Conservation (phyloP, 2,797 vertebrate genomes). For the Sebastes nivosus region DNA sequence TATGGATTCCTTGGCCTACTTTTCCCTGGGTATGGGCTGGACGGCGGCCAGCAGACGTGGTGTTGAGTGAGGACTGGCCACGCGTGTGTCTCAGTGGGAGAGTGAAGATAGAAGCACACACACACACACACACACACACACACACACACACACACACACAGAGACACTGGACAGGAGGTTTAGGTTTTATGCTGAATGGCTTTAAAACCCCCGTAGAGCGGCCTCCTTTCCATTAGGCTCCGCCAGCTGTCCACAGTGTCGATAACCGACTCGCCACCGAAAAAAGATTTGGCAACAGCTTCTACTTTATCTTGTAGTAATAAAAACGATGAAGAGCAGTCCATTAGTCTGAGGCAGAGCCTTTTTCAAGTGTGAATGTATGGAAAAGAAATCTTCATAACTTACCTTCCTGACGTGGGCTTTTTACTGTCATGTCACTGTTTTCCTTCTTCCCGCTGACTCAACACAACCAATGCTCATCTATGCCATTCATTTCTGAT, state of each 20-base stretch:
- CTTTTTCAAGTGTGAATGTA: conserved; percentile 22
- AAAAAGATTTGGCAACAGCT: conserved; percentile 38
- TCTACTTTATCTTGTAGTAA: conserved; percentile 23
- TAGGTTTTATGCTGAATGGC: conserved; percentile 54
- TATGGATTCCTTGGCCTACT: conserved; percentile 53
- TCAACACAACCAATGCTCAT: not conserved
- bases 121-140: conserved; percentile 3
- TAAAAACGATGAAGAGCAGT: conserved; percentile 34
- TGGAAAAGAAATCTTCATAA: conserved; percentile 5
- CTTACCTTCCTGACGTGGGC: not conserved
- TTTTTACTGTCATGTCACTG: not conserved
- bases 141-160: not conserved
- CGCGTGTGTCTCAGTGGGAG: conserved; percentile 61
- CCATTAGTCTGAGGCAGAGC: not conserved
- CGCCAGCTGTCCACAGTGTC: conserved; percentile 61
- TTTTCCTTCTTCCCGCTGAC: not conserved
- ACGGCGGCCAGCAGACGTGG: conserved; percentile 55
- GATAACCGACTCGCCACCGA: conserved; percentile 33
- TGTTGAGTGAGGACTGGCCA: conserved; percentile 70
- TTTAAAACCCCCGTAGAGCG: conserved; percentile 54
- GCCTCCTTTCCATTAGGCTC: conserved; percentile 51
- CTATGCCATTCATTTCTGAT: not conserved
- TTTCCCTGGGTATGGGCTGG: conserved; percentile 53
- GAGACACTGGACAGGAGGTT: conserved; percentile 45
- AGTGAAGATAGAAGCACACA: conserved; percentile 44